Percentiles rank a stretch among this genome's conserved stretches.
phyloP scores from a whole-genome alignment of 2,888 invertebrate species.

The Cephalotes varians region DNA sequence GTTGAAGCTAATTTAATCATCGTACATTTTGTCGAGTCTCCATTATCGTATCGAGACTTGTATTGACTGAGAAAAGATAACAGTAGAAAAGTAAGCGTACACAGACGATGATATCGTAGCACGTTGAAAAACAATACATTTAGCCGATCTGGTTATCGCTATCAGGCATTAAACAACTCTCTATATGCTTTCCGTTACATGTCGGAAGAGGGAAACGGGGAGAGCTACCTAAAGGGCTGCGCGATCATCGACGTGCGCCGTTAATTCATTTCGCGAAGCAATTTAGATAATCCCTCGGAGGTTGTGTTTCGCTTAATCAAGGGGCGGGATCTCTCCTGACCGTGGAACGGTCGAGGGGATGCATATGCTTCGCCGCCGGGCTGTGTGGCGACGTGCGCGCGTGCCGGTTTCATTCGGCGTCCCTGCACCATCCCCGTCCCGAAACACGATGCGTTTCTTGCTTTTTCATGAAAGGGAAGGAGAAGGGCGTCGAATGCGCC shows the following conservation, averaged over 20 bases:
- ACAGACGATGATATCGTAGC: constrained; percentile 12
- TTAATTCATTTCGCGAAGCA: constrained; percentile 84
- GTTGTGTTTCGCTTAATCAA: constrained; percentile 82
- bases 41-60: constrained; percentile 10
- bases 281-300: constrained; percentile 83
- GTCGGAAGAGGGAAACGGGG: not conserved
- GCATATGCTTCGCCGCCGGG: constrained; percentile 76
- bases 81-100: constrained; percentile 11
- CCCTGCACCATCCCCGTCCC: not conserved
- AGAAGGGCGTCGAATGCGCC: constrained; percentile 39
- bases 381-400: constrained; percentile 59
- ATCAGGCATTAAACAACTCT: constrained; percentile 66
- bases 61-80: constrained; percentile 25
- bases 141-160: constrained; percentile 63
- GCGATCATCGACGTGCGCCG: constrained; percentile 79
- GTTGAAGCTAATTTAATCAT: constrained; percentile 15
- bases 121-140: constrained; percentile 53
- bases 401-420: constrained; percentile 55
- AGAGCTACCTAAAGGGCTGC: constrained; percentile 14
- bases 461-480: constrained; percentile 44
- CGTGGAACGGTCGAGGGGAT: constrained; percentile 76
- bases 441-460: constrained; percentile 60
- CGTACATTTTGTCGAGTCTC: not conserved
- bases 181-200: constrained; percentile 56
- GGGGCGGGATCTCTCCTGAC: constrained; percentile 77